Evolutionary conservation across 2,797 vertebrate genomes (phyloP).

Genomic region (Crenichthys baileyi): DNA sequence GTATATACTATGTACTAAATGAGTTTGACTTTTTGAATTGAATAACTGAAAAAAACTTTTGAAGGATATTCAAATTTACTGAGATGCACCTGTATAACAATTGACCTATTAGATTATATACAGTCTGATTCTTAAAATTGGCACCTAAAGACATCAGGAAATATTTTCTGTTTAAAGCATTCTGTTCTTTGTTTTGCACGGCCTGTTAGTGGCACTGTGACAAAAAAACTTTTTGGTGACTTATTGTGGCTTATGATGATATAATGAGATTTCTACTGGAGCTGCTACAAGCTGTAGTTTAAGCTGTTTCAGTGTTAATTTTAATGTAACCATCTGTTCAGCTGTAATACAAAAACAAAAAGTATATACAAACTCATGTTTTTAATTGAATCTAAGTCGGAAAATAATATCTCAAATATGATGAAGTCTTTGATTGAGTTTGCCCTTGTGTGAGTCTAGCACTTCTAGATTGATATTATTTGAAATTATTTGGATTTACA

Average conservation of each 20-base stretch:
- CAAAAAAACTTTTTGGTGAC: background rate
- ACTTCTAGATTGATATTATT: background rate
- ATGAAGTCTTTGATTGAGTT: background rate
- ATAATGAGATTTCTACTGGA: background rate
- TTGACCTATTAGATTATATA: background rate
- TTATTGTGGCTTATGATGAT: background rate
- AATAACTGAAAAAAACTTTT: background rate
- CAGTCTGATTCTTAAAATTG: background rate
- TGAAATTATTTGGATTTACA: background rate
- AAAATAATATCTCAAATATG: background rate
- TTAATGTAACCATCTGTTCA: background rate
- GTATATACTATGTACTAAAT: too few relatives aligned
- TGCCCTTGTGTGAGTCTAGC: background rate
- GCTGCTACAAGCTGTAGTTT: background rate
- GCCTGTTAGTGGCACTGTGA: background rate
- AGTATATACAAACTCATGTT: background rate
- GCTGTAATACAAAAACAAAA: background rate
- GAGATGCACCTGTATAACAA: background rate
- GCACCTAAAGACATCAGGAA: background rate
- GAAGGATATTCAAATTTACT: background rate
- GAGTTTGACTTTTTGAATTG: too few relatives aligned
- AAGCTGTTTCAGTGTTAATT: background rate
- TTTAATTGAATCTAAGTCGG: background rate
- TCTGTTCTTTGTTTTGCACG: background rate
- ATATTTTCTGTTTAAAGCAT: background rate